phyloP scores from a whole-genome alignment of 2,888 invertebrate species.

The Eupithecia abbreviata region DNA sequence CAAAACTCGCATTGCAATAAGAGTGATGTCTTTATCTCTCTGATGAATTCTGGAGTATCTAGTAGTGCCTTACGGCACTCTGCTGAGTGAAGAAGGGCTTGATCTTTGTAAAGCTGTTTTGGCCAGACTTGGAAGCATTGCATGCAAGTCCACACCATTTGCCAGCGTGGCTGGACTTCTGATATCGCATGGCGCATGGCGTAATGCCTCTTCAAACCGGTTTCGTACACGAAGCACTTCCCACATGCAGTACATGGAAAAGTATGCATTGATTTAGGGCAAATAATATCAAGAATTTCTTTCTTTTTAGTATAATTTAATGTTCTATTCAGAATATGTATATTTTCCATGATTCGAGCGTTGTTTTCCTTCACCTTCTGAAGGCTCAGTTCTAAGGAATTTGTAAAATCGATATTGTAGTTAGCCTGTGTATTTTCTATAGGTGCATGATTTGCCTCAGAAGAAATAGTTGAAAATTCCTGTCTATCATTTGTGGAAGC shows the following conservation, averaged over 20 bases:
- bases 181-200: conserved; percentile 66
- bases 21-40: conserved; percentile 77
- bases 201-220: conserved; percentile 73
- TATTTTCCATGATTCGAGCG: conserved; percentile 79
- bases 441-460: neutral
- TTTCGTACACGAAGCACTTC: conserved; percentile 78
- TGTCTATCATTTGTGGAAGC: conserved; percentile 14
- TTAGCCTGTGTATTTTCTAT: conserved; percentile 9
- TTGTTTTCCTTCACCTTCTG: conserved; percentile 79
- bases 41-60: conserved; percentile 59
- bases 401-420: conserved; percentile 43
- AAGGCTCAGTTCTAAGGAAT: conserved; percentile 72
- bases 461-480: conserved; percentile 8
- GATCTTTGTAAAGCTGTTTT: conserved; percentile 53
- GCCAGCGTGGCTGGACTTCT: conserved; percentile 72
- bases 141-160: conserved; percentile 78
- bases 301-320: conserved; percentile 76
- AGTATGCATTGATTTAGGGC: conserved; percentile 66
- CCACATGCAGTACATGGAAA: conserved; percentile 75
- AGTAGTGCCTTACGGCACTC: conserved; percentile 61
- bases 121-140: conserved; percentile 82
- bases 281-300: conserved; percentile 67
- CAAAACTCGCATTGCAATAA: conserved; percentile 79
- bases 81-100: conserved; percentile 67
- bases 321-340: conserved; percentile 75